These are phyloP conservation scores for Ctena decussata DNA, from an alignment of 2,888 invertebrate genomes.

Conservation along the genomic window DNA sequence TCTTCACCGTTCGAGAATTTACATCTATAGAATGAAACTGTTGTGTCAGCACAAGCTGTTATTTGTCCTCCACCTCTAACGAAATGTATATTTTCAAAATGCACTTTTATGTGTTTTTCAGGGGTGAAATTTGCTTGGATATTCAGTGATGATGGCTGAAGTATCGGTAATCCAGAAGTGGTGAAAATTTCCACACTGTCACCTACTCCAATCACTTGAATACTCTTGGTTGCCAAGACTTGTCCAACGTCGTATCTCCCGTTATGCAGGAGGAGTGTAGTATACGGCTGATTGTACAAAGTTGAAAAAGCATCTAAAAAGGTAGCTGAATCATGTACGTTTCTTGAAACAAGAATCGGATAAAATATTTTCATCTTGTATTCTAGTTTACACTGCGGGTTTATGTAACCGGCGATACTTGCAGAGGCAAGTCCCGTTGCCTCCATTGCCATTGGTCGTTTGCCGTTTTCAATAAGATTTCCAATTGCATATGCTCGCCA, in stretches of 20 bases:
- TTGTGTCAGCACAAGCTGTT: background rate
- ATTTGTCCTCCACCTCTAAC: slow-evolving; percentile 12
- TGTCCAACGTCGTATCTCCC: slow-evolving; percentile 14
- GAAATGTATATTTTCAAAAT: slow-evolving; percentile 51
- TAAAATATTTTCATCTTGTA: slow-evolving; percentile 45
- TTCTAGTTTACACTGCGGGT: slow-evolving; percentile 13
- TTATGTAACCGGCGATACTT: slow-evolving; percentile 31
- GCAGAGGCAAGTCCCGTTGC: slow-evolving; percentile 42
- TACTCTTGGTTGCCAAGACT: slow-evolving; percentile 1
- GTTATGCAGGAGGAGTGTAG: slow-evolving; percentile 33
- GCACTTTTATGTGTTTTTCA: slow-evolving; percentile 14
- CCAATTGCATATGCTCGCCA: slow-evolving; percentile 48
- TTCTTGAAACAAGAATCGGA: slow-evolving; percentile 29
- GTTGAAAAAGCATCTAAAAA: slow-evolving; percentile 10
- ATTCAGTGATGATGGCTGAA: background rate
- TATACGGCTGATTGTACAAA: background rate
- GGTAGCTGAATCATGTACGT: slow-evolving; percentile 8
- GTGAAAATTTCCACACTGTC: slow-evolving; percentile 31
- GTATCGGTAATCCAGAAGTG: background rate
- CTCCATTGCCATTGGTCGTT: background rate
- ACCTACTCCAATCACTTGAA: slow-evolving; percentile 50
- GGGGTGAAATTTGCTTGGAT: background rate
- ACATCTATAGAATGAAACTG: slow-evolving; percentile 29
- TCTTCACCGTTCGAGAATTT: slow-evolving; percentile 30
- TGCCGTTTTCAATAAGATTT: slow-evolving; percentile 4